A percentile compares a stretch with the other conserved stretches of the same genome.
Conservation (phyloP, 2,888 invertebrate genomes). For the Pocota personata region DNA sequence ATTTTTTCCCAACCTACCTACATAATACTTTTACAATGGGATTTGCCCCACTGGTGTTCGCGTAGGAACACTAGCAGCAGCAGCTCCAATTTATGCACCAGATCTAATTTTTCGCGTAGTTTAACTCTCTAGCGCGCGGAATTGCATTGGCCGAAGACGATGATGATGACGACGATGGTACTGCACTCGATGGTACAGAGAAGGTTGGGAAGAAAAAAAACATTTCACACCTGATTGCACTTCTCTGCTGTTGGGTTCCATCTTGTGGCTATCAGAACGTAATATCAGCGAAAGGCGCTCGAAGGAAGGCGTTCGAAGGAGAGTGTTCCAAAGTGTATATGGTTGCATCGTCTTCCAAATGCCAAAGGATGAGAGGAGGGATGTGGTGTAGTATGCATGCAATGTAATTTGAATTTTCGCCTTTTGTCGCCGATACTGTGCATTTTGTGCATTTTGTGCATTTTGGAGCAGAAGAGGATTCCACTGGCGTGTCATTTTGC, state of each 20-base stretch:
- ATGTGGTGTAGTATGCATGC: background rate
- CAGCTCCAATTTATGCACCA: slow-evolving; percentile 63
- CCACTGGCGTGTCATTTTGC: slow-evolving; percentile 28
- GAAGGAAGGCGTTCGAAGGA: slow-evolving; percentile 3
- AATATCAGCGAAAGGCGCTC: slow-evolving; percentile 43
- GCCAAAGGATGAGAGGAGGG: background rate
- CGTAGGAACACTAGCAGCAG: slow-evolving; percentile 46
- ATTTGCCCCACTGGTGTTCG: slow-evolving; percentile 48
- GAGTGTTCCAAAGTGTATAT: background rate
- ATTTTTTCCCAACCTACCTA: slow-evolving; percentile 18
- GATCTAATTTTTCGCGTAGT: slow-evolving; percentile 71
- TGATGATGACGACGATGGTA: slow-evolving; percentile 10
- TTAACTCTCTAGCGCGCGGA: slow-evolving; percentile 45
- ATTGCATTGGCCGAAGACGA: slow-evolving; percentile 13
- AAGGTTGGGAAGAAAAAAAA: slow-evolving; percentile 13
- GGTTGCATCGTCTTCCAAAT: background rate
- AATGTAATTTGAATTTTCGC: slow-evolving; percentile 47
- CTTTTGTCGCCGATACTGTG: slow-evolving; percentile 37
- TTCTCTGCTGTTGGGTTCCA: slow-evolving; percentile 46
- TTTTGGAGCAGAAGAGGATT: slow-evolving; percentile 1
- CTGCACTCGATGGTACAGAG: slow-evolving; percentile 13
- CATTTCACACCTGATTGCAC: slow-evolving; percentile 71
- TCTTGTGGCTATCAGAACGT: slow-evolving; percentile 58
- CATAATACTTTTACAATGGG: slow-evolving; percentile 21
- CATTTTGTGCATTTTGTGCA: background rate